phyloP scores from a whole-genome alignment of 2,113 vertebrate species.

The Callipepla californica region DNA sequence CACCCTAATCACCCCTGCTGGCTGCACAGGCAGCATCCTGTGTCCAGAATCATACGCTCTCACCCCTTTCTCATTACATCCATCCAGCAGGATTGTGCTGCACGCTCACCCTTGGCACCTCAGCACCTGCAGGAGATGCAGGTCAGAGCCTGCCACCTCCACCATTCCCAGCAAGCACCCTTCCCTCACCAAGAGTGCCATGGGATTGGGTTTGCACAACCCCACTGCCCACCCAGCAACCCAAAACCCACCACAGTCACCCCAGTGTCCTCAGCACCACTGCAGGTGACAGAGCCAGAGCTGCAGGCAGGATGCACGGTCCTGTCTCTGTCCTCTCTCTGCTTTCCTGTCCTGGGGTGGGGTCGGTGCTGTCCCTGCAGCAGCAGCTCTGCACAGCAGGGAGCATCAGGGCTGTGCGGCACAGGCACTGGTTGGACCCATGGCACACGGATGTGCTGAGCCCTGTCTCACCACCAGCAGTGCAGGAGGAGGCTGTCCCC shows the following conservation, averaged over 20 bases:
- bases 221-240: accelerated
- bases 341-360: neutral
- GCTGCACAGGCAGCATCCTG: neutral
- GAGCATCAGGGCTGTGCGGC: neutral
- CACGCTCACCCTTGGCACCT: accelerated
- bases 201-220: neutral
- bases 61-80: accelerated
- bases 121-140: accelerated
- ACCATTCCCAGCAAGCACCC: neutral
- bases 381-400: accelerated
- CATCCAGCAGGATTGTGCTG: accelerated
- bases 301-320: neutral
- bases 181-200: neutral
- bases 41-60: accelerated
- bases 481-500: conserved; percentile 3
- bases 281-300: accelerated
- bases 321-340: accelerated
- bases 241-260: accelerated
- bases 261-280: accelerated
- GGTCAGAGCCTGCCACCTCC: neutral
- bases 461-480: accelerated
- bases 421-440: neutral
- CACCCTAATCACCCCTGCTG: accelerated
- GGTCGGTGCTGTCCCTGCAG: neutral
- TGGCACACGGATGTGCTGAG: neutral